Conservation (phyloP, 2,888 invertebrate genomes). For the Aphodius granarius region DNA sequence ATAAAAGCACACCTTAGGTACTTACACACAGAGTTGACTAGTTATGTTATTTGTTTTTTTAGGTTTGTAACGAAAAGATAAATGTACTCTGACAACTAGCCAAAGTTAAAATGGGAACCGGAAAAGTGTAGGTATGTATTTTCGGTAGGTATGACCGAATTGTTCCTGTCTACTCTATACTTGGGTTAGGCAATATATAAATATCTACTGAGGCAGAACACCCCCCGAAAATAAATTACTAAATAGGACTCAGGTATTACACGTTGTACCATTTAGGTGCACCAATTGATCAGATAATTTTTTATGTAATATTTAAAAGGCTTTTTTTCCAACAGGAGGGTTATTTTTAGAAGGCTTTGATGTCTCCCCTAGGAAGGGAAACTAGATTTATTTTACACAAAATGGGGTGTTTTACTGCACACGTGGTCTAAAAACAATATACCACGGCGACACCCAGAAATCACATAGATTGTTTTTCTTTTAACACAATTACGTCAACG, state of each 20-base stretch:
- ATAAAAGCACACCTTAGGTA: neutral
- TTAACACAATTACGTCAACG: too few relatives aligned
- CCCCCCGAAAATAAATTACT: neutral
- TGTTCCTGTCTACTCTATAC: neutral
- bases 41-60: neutral
- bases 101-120: neutral
- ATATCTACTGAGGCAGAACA: neutral
- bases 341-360: neutral
- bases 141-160: neutral
- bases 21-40: too few relatives aligned
- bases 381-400: neutral
- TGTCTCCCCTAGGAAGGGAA: neutral
- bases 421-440: neutral
- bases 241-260: neutral
- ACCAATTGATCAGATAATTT: neutral
- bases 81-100: neutral
- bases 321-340: neutral
- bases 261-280: neutral
- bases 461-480: neutral
- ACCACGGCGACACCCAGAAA: neutral
- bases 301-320: too few relatives aligned
- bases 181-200: neutral
- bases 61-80: neutral
- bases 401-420: neutral
- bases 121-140: neutral